Base-by-base conservation (phyloP, 2,888 invertebrate species). In the Tenthredo distinguenda region DNA sequence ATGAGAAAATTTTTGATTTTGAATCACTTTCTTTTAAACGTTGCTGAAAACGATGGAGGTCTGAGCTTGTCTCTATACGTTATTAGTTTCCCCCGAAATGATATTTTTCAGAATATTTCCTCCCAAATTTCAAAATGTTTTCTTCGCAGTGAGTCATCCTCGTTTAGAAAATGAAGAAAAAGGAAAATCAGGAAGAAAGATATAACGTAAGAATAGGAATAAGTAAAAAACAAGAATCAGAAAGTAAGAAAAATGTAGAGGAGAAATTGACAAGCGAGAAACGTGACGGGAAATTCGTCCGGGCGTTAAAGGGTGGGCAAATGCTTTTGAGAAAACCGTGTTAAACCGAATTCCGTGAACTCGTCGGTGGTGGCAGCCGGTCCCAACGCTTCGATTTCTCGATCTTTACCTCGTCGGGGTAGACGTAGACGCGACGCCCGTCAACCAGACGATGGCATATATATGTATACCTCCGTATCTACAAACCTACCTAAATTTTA, bases 231-330 rank as follows among this genome's bases (percentile, higher is more conserved):
- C 31, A 72, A 84, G 62, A 62, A 62, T 62, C 62, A 26, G 12
- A 62, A 77, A 81, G 40, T 84, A 68, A 84, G 79, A 84, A 58
- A 43, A 72, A 37, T 72, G 62, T 65, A 62, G 72, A 55, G 68
- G 31, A 85, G 58, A 72, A 79, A 65, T 87, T 76, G 85, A 84
- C 71, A 74, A 85, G 85, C 50, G 83, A 74, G 86, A 84, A 62
- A 81, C 79, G 62, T 62, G 77, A 65, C 40, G 31, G 26, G 77
- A 77, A 77, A 77, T 77, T 77, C 31, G 55, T 31, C 47, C 31
- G 2, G n/a, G 50, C 77, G 77, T 77, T 77, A 55, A 34, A 26
- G 50, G 55, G 31, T 55, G 34, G 34, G 31, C 9, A 31, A 34
- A 77, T 34, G 34, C 77, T 77, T 77, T 55, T 77, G 50, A 55